phyloP scores from a whole-genome alignment of 2,888 invertebrate species.

The Phorcus lineatus region DNA sequence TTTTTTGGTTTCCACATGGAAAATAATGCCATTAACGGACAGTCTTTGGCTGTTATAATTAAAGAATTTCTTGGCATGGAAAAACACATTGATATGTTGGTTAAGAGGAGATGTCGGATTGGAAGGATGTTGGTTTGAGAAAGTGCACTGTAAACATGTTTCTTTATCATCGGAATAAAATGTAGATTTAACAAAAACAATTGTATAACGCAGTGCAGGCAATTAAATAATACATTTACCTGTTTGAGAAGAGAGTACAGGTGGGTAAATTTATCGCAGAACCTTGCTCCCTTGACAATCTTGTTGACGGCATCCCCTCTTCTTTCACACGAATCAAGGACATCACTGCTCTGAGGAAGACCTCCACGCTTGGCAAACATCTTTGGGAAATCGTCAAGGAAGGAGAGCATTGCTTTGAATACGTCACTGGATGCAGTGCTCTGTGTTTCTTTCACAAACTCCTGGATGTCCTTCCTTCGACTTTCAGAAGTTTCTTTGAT shows the following conservation, averaged over 20 bases:
- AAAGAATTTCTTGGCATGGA: too few species aligned
- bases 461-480: neutral
- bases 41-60: too few species aligned
- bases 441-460: neutral
- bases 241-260: neutral
- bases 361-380: neutral
- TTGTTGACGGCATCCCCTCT: neutral
- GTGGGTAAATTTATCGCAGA: constrained; percentile 8
- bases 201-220: too few species aligned
- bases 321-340: neutral
- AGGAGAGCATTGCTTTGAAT: neutral
- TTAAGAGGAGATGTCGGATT: too few species aligned
- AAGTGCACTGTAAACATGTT: too few species aligned
- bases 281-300: neutral
- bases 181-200: too few species aligned
- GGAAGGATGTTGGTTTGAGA: too few species aligned
- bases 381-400: neutral
- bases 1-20: too few species aligned
- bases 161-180: too few species aligned
- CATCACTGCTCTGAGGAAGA: neutral
- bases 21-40: too few species aligned
- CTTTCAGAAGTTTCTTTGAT: neutral
- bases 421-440: neutral
- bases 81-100: too few species aligned
- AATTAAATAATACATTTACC: too few species aligned